Percentiles rank a stretch among this genome's conserved stretches.
Conservation (phyloP, 92 coral and sea anemone genomes). For the Blastomussa wellsi region DNA sequence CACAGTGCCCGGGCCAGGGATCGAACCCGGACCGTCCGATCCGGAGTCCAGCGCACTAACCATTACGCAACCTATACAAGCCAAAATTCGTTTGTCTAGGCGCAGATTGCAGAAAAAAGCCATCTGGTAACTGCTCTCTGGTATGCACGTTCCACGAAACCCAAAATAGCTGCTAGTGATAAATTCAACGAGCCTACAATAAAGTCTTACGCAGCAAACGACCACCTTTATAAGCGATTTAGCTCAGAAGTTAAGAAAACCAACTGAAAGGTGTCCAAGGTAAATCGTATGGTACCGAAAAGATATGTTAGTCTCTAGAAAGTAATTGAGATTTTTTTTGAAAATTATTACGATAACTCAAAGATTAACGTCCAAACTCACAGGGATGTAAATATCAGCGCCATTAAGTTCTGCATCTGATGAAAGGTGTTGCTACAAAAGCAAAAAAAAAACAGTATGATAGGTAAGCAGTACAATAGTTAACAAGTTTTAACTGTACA, state of each 20-base stretch:
- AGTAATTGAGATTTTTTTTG: neutral
- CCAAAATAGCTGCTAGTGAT: neutral
- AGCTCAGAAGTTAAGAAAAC: neutral
- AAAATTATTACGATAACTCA: neutral
- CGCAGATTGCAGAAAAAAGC: neutral
- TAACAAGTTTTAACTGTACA: neutral
- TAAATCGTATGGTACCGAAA: neutral
- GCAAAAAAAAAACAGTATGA: neutral
- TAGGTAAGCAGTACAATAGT: neutral
- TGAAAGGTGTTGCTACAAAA: slow-evolving; percentile 56
- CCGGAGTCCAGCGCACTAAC: too few relatives aligned
- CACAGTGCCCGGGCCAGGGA: too few relatives aligned
- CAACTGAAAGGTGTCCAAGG: neutral
- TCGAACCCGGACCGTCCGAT: too few relatives aligned
- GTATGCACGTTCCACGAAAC: too few relatives aligned
- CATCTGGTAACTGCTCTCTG: neutral
- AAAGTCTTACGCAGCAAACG: too few relatives aligned
- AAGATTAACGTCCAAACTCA: slow-evolving; percentile 28
- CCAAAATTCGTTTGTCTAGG: neutral
- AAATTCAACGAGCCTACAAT: neutral
- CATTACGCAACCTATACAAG: too few relatives aligned
- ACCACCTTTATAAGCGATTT: neutral
- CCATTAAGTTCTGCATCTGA: slow-evolving; percentile 74
- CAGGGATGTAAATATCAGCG: slow-evolving; percentile 79
- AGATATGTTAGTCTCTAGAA: too few relatives aligned